These are phyloP conservation scores for Oligia fasciuncula DNA, from an alignment of 2,888 invertebrate species.

Conservation along the genomic window DNA sequence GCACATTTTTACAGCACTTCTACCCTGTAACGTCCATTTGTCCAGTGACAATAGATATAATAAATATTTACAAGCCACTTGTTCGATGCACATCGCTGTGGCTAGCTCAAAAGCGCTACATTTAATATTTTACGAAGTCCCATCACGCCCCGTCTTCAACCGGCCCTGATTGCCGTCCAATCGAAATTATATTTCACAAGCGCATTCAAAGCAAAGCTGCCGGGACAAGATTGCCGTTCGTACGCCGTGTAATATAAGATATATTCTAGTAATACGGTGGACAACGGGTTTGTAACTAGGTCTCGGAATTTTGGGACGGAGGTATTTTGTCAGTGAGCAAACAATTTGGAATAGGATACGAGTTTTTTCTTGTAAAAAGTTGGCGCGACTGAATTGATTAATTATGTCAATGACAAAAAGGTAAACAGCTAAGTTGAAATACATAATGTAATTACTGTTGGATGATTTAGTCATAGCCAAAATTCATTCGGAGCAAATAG, in stretches of 20 bases:
- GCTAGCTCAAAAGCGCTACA: constrained; percentile 75
- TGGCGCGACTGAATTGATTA: background rate
- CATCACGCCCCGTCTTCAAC: constrained; percentile 90
- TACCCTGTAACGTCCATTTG: constrained; percentile 48
- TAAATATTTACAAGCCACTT: constrained; percentile 71
- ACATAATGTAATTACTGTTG: background rate
- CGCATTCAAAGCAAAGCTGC: constrained; percentile 88
- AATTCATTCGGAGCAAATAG: background rate
- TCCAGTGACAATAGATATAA: constrained; percentile 65
- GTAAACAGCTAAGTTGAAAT: background rate
- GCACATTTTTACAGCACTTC: constrained; percentile 35
- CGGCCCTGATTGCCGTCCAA: constrained; percentile 89
- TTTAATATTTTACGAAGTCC: constrained; percentile 87
- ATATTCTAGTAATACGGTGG: constrained; percentile 57
- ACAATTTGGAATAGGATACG: background rate
- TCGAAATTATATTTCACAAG: constrained; percentile 89
- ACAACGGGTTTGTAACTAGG: constrained; percentile 55
- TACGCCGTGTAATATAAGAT: constrained; percentile 62
- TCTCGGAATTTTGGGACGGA: constrained; percentile 16
- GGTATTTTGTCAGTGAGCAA: background rate
- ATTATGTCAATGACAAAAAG: background rate
- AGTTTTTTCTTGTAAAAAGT: background rate
- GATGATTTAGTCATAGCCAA: background rate
- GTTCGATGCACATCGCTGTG: constrained; percentile 70
- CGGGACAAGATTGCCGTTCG: constrained; percentile 86